Evolutionary conservation across 1,140 invertebrate genomes (phyloP).

Genomic region (Meloidogyne hapla): DNA sequence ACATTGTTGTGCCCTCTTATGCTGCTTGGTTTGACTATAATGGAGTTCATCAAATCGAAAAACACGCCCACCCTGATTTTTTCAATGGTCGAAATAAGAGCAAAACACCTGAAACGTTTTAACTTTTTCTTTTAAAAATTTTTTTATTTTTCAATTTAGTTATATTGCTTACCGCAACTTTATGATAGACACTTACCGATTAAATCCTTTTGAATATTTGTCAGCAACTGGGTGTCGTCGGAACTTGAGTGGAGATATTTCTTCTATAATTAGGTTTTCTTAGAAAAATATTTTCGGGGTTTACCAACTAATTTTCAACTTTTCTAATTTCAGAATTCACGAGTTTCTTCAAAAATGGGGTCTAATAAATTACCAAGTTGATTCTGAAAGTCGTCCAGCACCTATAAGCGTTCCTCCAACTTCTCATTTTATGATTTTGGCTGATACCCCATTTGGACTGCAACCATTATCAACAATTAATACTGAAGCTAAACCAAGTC

Average conservation of each 20-base stretch:
- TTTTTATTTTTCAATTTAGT: slow-evolving; percentile 62
- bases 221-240: slow-evolving; percentile 94
- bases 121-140: slow-evolving; percentile 19
- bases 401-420: slow-evolving; percentile 93
- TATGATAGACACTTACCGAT: slow-evolving; percentile 97
- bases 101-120: slow-evolving; percentile 88
- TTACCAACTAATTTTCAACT: no score
- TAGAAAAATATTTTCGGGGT: no score
- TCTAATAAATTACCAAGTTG: slow-evolving; percentile 94
- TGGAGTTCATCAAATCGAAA: slow-evolving; percentile 91
- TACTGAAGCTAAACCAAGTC: slow-evolving; percentile 16
- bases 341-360: slow-evolving; percentile 99
- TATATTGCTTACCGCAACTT: slow-evolving; percentile 98
- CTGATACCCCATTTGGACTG: slow-evolving; percentile 93
- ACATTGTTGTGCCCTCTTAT: slow-evolving; percentile 97
- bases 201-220: slow-evolving; percentile 98
- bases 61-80: slow-evolving; percentile 92
- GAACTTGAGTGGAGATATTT: slow-evolving; percentile 96
- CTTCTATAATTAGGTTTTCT: slow-evolving; percentile 86
- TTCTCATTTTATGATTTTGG: slow-evolving; percentile 96
- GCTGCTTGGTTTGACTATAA: slow-evolving; percentile 99
- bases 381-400: slow-evolving; percentile 88
- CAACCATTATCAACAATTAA: slow-evolving; percentile 84
- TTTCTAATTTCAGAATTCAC: slow-evolving; percentile 68
- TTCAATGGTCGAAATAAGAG: slow-evolving; percentile 98